phyloP scores from a whole-genome alignment of 2,113 vertebrate genomes.

The Spilogale gracilis region DNA sequence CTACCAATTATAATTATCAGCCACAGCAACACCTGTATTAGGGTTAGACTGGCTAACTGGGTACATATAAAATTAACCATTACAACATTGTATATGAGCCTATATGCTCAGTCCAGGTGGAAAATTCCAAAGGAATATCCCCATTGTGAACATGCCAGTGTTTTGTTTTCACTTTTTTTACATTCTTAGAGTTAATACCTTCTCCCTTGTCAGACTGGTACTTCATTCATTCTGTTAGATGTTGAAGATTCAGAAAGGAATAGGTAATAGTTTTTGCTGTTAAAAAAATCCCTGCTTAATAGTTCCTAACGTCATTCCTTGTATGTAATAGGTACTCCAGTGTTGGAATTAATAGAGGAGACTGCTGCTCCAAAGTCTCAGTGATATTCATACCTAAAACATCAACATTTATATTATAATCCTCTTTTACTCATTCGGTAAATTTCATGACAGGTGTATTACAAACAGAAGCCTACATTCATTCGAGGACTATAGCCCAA shows the following conservation, averaged over 20 bases:
- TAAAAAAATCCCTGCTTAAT: background rate
- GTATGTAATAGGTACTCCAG: background rate
- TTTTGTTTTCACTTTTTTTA: constrained; percentile 11
- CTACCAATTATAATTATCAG: background rate
- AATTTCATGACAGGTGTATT: background rate
- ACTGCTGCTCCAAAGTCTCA: background rate
- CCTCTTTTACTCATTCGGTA: background rate
- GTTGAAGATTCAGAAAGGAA: background rate
- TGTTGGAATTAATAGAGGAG: background rate
- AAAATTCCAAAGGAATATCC: background rate
- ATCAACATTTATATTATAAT: background rate
- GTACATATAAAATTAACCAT: background rate
- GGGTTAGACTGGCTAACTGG: background rate
- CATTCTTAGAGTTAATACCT: background rate
- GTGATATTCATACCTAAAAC: background rate
- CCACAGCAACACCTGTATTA: background rate
- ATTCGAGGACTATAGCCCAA: background rate
- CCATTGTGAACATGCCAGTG: background rate
- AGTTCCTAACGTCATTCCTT: background rate
- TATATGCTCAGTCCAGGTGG: background rate
- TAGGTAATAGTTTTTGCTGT: background rate
- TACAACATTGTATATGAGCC: background rate
- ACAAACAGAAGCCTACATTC: background rate
- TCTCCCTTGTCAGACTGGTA: background rate
- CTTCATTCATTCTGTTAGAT: background rate